phyloP scores from a whole-genome alignment of 2,888 invertebrate genomes.

The Parascotia fuliginaria region DNA sequence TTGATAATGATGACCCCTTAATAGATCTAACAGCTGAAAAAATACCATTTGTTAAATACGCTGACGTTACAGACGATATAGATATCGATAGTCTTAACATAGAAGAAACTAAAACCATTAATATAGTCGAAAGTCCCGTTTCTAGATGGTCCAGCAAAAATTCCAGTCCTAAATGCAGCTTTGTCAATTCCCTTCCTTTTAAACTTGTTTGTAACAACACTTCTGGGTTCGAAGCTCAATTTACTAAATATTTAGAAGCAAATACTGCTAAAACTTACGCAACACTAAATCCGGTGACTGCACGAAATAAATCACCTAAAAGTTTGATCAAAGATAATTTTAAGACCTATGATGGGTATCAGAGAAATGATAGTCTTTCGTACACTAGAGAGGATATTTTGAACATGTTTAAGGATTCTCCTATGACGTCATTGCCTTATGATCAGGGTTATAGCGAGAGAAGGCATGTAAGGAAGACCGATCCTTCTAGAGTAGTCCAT shows the following conservation, averaged over 20 bases:
- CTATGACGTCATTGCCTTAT: conserved; percentile 69
- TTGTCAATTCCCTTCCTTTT: conserved; percentile 72
- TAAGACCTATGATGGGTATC: conserved; percentile 44
- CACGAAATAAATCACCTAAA: conserved; percentile 65
- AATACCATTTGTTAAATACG: conserved; percentile 73
- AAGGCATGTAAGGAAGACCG: conserved; percentile 73
- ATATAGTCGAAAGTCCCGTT: conserved; percentile 71
- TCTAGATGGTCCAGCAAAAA: conserved; percentile 54
- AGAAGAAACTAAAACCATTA: conserved; percentile 59
- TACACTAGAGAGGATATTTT: conserved; percentile 74
- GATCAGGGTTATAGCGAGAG: conserved; percentile 63
- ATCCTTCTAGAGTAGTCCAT: conserved; percentile 67
- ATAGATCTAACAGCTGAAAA: conserved; percentile 70
- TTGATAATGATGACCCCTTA: conserved; percentile 75
- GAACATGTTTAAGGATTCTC: conserved; percentile 80
- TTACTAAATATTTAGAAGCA: conserved; percentile 69
- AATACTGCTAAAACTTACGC: conserved; percentile 62
- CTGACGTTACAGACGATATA: conserved; percentile 50
- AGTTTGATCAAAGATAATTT: conserved; percentile 62
- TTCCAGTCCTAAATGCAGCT: conserved; percentile 65
- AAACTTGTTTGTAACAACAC: conserved; percentile 72
- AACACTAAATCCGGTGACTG: conserved; percentile 57
- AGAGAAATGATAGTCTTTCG: conserved; percentile 55
- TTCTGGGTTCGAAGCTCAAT: conserved; percentile 72
- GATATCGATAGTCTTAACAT: conserved; percentile 40